A percentile compares a stretch with the other conserved stretches of the same genome.
These are phyloP conservation scores for Alethe diademata DNA, from an alignment of 2,113 vertebrate genomes.

Conservation along the genomic window DNA sequence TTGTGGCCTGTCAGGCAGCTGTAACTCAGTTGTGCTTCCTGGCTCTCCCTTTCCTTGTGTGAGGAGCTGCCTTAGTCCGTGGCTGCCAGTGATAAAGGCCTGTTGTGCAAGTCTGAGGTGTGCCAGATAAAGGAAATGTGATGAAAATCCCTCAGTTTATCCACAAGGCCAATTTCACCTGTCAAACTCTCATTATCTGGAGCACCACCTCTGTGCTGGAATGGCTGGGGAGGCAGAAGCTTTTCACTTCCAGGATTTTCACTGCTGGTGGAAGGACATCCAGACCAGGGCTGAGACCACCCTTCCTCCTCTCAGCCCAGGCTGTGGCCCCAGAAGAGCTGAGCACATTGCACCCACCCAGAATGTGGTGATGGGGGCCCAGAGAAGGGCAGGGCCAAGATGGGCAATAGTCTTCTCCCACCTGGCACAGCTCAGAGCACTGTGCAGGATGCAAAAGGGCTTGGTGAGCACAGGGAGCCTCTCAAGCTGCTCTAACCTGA, in stretches of 20 bases:
- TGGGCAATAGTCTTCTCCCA: background rate
- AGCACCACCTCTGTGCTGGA: background rate
- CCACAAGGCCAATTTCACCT: background rate
- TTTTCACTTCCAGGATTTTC: background rate
- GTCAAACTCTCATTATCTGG: fast-evolving
- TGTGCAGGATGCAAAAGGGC: background rate
- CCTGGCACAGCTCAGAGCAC: background rate
- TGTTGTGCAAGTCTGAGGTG: background rate
- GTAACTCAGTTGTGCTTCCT: background rate
- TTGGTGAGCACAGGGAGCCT: background rate
- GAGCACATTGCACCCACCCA: background rate
- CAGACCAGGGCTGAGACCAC: background rate
- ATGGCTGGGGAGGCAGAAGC: background rate
- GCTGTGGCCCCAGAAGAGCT: background rate
- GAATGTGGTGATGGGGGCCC: fast-evolving
- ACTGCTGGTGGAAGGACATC: background rate
- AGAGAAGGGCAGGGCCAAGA: background rate
- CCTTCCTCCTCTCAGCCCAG: background rate
- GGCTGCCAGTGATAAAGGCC: background rate
- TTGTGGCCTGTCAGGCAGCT: background rate
- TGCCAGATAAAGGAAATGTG: background rate
- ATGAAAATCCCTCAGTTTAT: background rate
- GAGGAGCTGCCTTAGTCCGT: background rate
- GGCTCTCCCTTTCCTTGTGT: background rate
- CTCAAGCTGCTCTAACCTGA: background rate